These are phyloP conservation scores for Drosophila lacteicornis DNA, from an alignment of 1,140 invertebrate genomes.

Conservation along the genomic window DNA sequence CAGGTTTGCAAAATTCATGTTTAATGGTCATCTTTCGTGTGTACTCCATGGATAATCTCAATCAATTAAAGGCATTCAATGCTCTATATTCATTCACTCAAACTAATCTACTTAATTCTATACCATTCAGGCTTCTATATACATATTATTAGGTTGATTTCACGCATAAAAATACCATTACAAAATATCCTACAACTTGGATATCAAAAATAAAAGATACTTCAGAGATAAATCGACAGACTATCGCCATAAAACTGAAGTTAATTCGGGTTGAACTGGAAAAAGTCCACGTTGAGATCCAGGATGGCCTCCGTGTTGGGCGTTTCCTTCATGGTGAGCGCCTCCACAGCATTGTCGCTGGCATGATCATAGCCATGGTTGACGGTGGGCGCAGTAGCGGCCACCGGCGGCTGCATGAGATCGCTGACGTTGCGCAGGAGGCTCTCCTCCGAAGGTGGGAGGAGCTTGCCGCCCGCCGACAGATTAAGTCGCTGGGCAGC, in stretches of 20 bases:
- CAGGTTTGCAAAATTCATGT: constrained; percentile 4
- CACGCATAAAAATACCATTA: background rate
- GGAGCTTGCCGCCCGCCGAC: constrained; percentile 74
- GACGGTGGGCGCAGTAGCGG: constrained; percentile 48
- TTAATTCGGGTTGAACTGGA: constrained; percentile 79
- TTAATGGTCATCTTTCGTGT: constrained; percentile 23
- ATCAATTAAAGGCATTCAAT: background rate
- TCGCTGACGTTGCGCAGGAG: constrained; percentile 75
- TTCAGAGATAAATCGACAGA: background rate
- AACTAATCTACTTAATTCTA: background rate
- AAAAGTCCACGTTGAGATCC: constrained; percentile 81
- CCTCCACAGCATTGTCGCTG: constrained; percentile 83
- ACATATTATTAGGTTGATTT: background rate
- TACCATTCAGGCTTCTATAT: background rate
- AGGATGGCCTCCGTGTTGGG: constrained; percentile 57
- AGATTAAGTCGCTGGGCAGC: constrained; percentile 81
- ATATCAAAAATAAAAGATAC: background rate
- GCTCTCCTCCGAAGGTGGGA: constrained; percentile 82
- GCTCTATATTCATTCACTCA: background rate
- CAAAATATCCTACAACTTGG: background rate
- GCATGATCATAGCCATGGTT: constrained; percentile 78
- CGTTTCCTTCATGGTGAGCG: constrained; percentile 75
- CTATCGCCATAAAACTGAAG: background rate
- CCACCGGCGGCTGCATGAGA: constrained; percentile 72
- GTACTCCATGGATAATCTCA: constrained; percentile 18